Conservation (phyloP, 2,113 vertebrate species). For the Neotoma lepida region DNA sequence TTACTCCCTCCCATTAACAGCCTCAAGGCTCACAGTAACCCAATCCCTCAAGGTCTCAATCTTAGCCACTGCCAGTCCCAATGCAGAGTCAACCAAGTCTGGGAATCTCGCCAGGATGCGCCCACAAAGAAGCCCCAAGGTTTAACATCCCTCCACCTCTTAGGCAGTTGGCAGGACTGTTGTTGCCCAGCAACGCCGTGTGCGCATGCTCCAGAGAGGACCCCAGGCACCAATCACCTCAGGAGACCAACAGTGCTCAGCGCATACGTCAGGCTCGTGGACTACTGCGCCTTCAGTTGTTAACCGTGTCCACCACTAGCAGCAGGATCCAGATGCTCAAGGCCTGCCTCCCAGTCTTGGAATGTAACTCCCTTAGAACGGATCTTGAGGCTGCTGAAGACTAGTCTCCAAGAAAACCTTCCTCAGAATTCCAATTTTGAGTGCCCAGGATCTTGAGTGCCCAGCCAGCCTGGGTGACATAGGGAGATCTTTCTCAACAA, state of each 20-base stretch:
- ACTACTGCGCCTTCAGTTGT: not conserved
- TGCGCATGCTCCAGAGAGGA: not conserved
- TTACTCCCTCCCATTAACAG: not conserved
- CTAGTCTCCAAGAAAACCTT: not conserved
- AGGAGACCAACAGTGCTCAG: not conserved
- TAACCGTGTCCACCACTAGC: too few species aligned
- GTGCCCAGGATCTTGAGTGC: not conserved
- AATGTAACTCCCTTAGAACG: not conserved
- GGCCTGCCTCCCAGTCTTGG: not conserved
- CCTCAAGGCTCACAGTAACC: not conserved
- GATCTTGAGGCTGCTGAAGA: not conserved
- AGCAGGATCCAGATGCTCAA: not conserved
- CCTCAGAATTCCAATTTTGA: not conserved
- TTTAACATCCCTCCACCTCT: not conserved
- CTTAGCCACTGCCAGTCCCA: not conserved
- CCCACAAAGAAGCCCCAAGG: not conserved
- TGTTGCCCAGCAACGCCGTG: not conserved
- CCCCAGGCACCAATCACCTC: not conserved
- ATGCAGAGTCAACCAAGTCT: not conserved
- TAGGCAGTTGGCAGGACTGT: conserved; percentile 9
- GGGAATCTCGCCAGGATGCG: not conserved
- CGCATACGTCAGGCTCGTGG: not conserved
- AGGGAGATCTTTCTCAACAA: not conserved
- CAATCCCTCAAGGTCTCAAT: not conserved
- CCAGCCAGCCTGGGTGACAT: not conserved